phyloP scores from a whole-genome alignment of 2,113 vertebrate genomes.

The Grallaria varia region DNA sequence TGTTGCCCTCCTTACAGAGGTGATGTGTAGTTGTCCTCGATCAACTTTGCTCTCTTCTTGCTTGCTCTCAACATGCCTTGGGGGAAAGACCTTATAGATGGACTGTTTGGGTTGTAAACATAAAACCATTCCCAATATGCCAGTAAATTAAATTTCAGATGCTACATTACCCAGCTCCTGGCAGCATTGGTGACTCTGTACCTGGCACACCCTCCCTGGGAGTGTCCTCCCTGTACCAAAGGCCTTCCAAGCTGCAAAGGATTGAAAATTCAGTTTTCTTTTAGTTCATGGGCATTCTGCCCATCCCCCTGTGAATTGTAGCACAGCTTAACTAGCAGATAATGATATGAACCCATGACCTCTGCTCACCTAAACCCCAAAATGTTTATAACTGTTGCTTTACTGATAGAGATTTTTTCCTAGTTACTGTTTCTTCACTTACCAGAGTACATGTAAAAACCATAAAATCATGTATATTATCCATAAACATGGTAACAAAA shows the following conservation, averaged over 20 bases:
- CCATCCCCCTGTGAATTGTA: not conserved
- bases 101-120: not conserved
- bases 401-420: not conserved
- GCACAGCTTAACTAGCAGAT: not conserved
- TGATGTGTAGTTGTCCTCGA: not conserved
- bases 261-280: not conserved
- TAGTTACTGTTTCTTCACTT: constrained; percentile 56
- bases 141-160: not conserved
- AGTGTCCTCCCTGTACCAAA: not conserved
- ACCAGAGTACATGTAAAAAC: constrained; percentile 68
- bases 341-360: not conserved
- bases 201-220: not conserved
- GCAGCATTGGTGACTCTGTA: not conserved
- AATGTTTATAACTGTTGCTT: constrained; percentile 24
- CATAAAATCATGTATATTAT: constrained; percentile 71
- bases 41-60: accelerated
- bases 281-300: constrained; percentile 10
- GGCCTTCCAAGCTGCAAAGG: not conserved
- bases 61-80: not conserved
- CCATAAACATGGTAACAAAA: constrained; percentile 76
- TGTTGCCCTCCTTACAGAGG: not conserved
- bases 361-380: not conserved
- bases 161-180: not conserved
- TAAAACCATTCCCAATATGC: not conserved
- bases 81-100: not conserved